Base-by-base conservation (phyloP, 2,113 vertebrate genomes). In the Sorex araneus region DNA sequence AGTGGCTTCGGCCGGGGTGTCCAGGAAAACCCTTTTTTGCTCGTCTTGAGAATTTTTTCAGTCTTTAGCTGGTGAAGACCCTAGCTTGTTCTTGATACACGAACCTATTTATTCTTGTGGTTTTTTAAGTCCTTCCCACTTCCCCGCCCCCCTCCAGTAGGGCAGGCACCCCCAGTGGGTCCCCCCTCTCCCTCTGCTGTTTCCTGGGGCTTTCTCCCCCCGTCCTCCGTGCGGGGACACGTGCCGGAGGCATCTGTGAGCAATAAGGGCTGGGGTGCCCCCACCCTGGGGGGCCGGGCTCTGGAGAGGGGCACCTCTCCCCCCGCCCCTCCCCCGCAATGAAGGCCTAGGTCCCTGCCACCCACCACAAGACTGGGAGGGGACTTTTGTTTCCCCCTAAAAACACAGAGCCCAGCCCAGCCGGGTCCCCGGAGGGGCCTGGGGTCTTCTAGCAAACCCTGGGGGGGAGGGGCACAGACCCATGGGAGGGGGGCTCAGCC, bases 1-100 rank as follows among this genome's bases (percentile, higher is more conserved):
- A 67, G 27, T 27, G 63, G 13, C 13, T 54, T 96, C 43, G 97
- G 97, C 96, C 97, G 98, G 98, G 96, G 98, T 98, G 97, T 98
- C 98, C 97, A 98, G 98, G 98, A 98, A 91, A 87, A 64, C 27
- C 27, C 27, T 64, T 54, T 98, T 98, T 99, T 99, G 97, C 98
- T 98, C 98, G 98, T 99, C 98, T 99, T 99, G 98, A 98, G 98
- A 98, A 98, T 97, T 98, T 98, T 98, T 96, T 97, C 96, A 95
- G 96, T 97, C 96, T 90, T 96, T 97, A 97, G 96, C 96, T 97
- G 96, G 96, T 97, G 94, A 96, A 92, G 98, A 95, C 78, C 92
- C 92, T 96, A 96, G 97, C 98, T 98, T 98, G 98, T 98, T 98
- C 98, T 98, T 97, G 98, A 98, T 96, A 96, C 95, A 95, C 54